Conservation (phyloP, 2,888 invertebrate species). For the Heliconius erato region DNA sequence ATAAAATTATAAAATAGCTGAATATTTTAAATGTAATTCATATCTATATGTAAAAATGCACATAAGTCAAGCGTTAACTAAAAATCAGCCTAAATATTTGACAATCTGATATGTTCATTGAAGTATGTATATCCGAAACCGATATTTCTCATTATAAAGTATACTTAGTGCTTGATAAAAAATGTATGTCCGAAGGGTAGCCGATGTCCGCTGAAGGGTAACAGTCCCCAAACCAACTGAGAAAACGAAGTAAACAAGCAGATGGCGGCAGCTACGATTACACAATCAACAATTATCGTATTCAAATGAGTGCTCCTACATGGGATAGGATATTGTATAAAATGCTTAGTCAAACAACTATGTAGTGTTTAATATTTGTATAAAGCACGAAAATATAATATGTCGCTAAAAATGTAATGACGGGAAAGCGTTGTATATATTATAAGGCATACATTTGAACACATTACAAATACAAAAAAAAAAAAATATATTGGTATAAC, state of each 20-base stretch:
- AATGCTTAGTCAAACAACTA: slow-evolving; percentile 29
- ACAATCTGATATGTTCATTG: slow-evolving; percentile 73
- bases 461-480: background rate
- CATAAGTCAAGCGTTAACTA: slow-evolving; percentile 51
- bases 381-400: slow-evolving; percentile 49
- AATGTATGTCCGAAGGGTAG: slow-evolving; percentile 77
- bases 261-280: slow-evolving; percentile 81
- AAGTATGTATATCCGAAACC: slow-evolving; percentile 83
- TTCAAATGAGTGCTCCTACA: slow-evolving; percentile 67
- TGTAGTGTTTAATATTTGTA: slow-evolving; percentile 45
- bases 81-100: slow-evolving; percentile 70
- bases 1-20: background rate
- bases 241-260: slow-evolving; percentile 75
- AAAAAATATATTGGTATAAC: no score
- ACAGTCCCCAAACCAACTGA: slow-evolving; percentile 65
- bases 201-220: slow-evolving; percentile 60
- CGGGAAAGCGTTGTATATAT: no score
- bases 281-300: slow-evolving; percentile 81
- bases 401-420: background rate
- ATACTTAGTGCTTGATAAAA: slow-evolving; percentile 81
- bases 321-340: slow-evolving; percentile 12
- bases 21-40: background rate
- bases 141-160: slow-evolving; percentile 82
- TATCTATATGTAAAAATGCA: slow-evolving; percentile 49
- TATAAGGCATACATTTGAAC: background rate